Conservation (phyloP, 92 coral and sea anemone genomes). For the Porites rus region DNA sequence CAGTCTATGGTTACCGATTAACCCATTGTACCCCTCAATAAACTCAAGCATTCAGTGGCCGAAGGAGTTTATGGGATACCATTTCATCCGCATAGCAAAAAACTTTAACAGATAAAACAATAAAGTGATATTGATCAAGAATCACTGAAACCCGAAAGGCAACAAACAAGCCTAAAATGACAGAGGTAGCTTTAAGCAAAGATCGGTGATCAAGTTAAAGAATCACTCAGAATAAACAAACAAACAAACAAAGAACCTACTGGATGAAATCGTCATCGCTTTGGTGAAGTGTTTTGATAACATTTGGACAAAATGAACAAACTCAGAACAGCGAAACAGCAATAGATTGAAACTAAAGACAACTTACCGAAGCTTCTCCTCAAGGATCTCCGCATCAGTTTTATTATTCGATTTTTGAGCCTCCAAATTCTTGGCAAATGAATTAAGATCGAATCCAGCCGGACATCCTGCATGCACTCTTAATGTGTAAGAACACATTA, state of each 20-base stretch:
- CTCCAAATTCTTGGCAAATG: neutral
- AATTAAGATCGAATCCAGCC: neutral
- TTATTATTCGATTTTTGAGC: neutral
- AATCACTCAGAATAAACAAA: neutral
- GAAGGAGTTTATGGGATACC: no score
- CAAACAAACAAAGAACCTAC: neutral
- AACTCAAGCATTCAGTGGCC: no score
- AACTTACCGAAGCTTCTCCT: neutral
- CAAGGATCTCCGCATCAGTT: neutral
- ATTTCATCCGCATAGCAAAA: no score
- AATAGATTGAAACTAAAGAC: neutral
- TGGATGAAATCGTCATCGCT: neutral
- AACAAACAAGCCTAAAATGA: neutral
- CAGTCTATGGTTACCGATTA: no score
- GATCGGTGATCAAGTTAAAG: neutral
- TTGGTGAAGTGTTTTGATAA: neutral
- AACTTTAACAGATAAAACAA: no score
- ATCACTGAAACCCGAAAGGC: no score
- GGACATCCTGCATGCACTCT: slow-evolving; percentile 16
- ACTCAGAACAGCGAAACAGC: neutral
- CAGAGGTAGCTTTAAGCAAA: neutral
- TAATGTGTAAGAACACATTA: slow-evolving; percentile 5
- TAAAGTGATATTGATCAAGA: no score
- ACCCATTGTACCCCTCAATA: no score
- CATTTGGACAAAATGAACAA: no score